A percentile compares a stretch with the other conserved stretches of the same genome.
phyloP scores from a whole-genome alignment of 2,113 vertebrate species.

The Pygoscelis antarcticus region DNA sequence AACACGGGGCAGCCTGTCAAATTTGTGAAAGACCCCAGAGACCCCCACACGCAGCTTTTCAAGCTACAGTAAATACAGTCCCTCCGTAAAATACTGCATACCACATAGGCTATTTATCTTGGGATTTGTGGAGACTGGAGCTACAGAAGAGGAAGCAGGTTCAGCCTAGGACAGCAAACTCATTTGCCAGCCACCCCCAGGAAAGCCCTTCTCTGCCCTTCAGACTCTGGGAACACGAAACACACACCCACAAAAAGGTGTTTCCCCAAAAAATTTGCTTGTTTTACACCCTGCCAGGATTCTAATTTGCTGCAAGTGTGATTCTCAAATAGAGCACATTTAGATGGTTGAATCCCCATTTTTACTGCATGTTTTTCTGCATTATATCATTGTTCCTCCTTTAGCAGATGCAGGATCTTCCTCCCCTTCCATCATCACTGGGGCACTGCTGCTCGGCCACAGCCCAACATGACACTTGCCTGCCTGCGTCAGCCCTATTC shows the following conservation, averaged over 20 bases:
- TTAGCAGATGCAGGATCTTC: neutral
- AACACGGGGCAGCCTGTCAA: rapidly evolving
- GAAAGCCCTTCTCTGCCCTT: constrained; percentile 17
- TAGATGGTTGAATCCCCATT: neutral
- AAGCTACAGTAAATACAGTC: rapidly evolving
- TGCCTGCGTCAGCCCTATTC: neutral
- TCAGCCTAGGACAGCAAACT: constrained; percentile 18
- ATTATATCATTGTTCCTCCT: neutral
- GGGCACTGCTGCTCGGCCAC: neutral
- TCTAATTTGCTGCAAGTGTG: neutral
- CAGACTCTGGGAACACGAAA: neutral
- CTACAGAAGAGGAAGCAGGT: neutral
- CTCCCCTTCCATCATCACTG: neutral
- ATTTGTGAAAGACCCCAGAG: neutral
- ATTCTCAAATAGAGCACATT: neutral
- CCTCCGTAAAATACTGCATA: rapidly evolving
- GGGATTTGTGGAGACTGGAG: neutral
- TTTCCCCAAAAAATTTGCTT: neutral
- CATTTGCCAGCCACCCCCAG: neutral
- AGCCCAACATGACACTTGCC: neutral
- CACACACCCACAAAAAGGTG: constrained; percentile 19
- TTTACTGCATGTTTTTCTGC: rapidly evolving
- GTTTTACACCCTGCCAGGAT: neutral
- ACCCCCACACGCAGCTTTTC: rapidly evolving
- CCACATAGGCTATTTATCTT: neutral